Conservation (phyloP, 2,797 vertebrate species). For the Myotis planiceps region DNA sequence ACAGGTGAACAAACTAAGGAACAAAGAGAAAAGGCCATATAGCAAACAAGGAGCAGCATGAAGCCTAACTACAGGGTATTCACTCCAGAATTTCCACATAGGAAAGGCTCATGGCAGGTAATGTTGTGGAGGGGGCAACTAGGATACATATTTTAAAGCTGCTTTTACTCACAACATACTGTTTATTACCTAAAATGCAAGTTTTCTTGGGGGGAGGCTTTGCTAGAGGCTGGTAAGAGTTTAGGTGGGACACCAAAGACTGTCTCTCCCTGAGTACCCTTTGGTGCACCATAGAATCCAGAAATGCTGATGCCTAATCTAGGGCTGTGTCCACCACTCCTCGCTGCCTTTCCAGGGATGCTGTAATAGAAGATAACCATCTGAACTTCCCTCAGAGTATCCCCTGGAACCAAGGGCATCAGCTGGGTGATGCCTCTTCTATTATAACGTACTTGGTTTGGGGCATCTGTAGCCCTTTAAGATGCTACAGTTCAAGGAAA, state of each 20-base stretch:
- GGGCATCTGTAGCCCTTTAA: neutral
- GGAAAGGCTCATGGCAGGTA: neutral
- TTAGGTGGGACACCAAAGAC: neutral
- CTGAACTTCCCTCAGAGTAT: neutral
- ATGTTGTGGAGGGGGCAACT: neutral
- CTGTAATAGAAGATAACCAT: neutral
- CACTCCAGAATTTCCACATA: rapidly evolving
- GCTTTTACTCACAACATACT: neutral
- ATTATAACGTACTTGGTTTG: neutral
- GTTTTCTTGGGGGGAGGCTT: neutral
- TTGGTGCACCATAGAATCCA: neutral
- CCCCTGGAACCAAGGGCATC: neutral
- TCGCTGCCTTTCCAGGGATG: neutral
- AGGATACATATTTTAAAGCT: neutral
- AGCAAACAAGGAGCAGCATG: neutral
- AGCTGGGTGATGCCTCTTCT: neutral
- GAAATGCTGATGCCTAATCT: neutral
- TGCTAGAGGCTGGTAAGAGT: neutral
- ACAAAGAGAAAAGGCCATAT: neutral
- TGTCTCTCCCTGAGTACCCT: neutral
- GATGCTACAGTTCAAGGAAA: neutral
- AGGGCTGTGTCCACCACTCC: neutral
- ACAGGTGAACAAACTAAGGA: neutral
- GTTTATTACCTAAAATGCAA: neutral
- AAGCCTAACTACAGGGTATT: neutral